Evolutionary conservation across 2,888 invertebrate genomes (phyloP).

Genomic region (Hofmannophila pseudospretella): DNA sequence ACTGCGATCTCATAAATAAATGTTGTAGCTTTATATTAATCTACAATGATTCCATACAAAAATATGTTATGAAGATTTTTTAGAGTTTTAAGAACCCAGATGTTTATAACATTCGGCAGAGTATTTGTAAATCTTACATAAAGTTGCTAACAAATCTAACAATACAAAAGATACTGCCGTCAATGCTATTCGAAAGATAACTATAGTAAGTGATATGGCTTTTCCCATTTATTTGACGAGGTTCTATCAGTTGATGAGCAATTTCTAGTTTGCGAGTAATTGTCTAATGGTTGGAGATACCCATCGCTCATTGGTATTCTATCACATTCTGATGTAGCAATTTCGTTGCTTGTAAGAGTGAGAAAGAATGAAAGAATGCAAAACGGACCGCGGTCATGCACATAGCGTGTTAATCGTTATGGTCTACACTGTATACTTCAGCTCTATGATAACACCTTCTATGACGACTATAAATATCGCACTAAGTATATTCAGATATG

Average conservation of each 20-base stretch:
- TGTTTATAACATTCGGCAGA: no score
- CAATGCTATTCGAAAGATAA: no score
- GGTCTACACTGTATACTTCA: background rate
- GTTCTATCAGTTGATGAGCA: constrained; percentile 1
- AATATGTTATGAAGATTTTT: no score
- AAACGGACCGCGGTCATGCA: background rate
- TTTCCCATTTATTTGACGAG: background rate
- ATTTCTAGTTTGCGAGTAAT: background rate
- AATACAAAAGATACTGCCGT: no score
- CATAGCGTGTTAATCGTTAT: background rate
- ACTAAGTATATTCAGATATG: no score
- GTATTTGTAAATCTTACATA: no score
- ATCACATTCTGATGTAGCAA: no score
- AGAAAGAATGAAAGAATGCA: background rate
- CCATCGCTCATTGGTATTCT: background rate
- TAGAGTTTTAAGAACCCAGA: no score
- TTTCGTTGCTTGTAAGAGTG: background rate
- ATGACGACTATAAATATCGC: background rate
- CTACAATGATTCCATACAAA: no score
- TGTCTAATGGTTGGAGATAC: constrained; percentile 1
- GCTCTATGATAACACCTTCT: background rate
- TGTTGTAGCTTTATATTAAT: no score
- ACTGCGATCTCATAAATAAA: no score
- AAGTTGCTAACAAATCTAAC: no score
- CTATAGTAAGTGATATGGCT: constrained; percentile 1